Percentiles rank a stretch among this genome's conserved stretches.
Conservation (phyloP, 1,140 invertebrate genomes). For the Drosophila varians region DNA sequence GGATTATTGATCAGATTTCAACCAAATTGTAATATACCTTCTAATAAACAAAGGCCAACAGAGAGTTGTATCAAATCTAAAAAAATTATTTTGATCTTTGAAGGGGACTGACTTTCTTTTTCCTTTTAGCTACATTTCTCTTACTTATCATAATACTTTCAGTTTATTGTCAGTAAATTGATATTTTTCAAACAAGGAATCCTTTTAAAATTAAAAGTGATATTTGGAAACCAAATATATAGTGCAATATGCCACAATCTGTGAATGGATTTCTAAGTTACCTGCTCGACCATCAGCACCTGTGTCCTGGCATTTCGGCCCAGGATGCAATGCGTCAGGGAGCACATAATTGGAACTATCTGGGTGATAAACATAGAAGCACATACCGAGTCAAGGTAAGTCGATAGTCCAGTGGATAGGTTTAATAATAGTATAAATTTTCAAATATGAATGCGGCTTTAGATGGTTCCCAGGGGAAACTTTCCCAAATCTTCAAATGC, state of each 20-base stretch:
- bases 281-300: not conserved
- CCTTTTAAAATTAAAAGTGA: not conserved
- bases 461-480: too few species aligned
- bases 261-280: not conserved
- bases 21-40: slow-evolving; percentile 54
- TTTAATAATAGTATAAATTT: too few species aligned
- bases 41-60: slow-evolving; percentile 63
- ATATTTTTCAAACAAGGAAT: too few species aligned
- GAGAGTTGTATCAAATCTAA: slow-evolving; percentile 29
- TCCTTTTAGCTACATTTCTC: too few species aligned
- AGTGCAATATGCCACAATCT: not conserved
- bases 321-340: not conserved
- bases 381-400: not conserved
- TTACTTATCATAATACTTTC: not conserved
- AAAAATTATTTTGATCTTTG: not conserved
- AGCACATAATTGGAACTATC: not conserved
- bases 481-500: too few species aligned
- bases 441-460: too few species aligned
- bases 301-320: not conserved
- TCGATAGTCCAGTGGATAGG: too few species aligned
- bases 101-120: too few species aligned
- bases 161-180: not conserved
- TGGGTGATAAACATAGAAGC: not conserved
- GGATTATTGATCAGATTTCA: slow-evolving; percentile 39
- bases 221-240: not conserved